Evolutionary conservation across 2,888 invertebrate species (phyloP).

Genomic region (Pomacea canaliculata): DNA sequence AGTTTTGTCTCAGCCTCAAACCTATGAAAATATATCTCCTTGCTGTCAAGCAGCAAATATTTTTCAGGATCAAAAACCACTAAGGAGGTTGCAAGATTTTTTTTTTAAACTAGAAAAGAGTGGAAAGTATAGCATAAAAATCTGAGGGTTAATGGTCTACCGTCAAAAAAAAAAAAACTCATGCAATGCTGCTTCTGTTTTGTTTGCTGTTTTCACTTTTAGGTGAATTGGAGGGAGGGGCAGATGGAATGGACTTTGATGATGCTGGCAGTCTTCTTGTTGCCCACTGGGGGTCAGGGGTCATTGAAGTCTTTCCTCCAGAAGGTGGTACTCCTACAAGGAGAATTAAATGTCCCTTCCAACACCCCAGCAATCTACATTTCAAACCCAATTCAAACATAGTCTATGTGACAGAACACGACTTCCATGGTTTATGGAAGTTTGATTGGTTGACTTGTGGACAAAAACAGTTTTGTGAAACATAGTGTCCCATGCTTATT

Average conservation of each 20-base stretch:
- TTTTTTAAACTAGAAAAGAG: too few species aligned
- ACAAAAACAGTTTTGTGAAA: constrained; percentile 60
- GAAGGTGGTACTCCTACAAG: constrained; percentile 52
- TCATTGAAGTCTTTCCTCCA: constrained; percentile 62
- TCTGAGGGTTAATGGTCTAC: too few species aligned
- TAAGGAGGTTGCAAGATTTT: too few species aligned
- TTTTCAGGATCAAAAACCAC: too few species aligned
- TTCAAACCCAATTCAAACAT: constrained; percentile 54
- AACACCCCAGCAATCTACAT: constrained; percentile 59
- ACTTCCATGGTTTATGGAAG: constrained; percentile 59
- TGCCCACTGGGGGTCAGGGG: constrained; percentile 60
- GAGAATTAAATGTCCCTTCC: constrained; percentile 61
- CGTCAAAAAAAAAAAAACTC: too few species aligned
- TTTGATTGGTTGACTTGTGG: constrained; percentile 62
- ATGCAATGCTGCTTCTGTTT: too few species aligned
- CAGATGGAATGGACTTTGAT: constrained; percentile 68
- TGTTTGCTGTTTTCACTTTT: not conserved
- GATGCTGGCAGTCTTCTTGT: constrained; percentile 60
- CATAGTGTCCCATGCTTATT: not conserved
- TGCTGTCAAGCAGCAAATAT: too few species aligned
- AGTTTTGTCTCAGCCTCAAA: too few species aligned
- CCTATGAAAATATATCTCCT: too few species aligned
- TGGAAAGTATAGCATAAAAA: too few species aligned
- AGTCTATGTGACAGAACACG: constrained; percentile 64
- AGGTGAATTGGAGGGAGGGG: constrained; percentile 60